Conservation (phyloP, 1,140 invertebrate species). For the Mya arenaria region DNA sequence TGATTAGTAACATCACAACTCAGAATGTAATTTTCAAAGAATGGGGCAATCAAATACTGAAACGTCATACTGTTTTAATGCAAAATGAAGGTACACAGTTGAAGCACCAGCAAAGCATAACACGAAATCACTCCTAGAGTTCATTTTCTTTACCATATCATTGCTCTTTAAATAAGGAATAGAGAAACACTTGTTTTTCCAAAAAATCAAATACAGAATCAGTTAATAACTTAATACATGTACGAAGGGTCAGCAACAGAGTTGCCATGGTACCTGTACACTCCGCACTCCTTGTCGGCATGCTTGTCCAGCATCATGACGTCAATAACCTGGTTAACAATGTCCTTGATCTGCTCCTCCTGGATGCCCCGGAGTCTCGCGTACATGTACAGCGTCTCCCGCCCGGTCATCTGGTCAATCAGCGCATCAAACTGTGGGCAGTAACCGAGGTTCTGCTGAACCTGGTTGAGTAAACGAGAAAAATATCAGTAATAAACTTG, state of each 20-base stretch:
- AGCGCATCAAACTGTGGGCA: constrained; percentile 84
- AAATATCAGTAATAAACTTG: neutral
- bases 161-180: too few relatives aligned
- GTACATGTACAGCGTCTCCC: constrained; percentile 89
- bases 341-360: constrained; percentile 68
- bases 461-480: constrained; percentile 54
- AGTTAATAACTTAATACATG: too few relatives aligned
- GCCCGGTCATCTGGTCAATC: constrained; percentile 80
- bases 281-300: constrained; percentile 69
- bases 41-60: too few relatives aligned
- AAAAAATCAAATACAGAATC: too few relatives aligned
- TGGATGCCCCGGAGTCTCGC: constrained; percentile 86
- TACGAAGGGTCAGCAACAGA: neutral
- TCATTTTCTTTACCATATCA: too few relatives aligned
- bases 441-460: constrained; percentile 81
- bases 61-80: too few relatives aligned
- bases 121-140: too few relatives aligned
- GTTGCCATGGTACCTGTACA: constrained; percentile 77
- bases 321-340: constrained; percentile 79
- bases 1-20: too few relatives aligned
- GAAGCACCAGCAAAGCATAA: too few relatives aligned
- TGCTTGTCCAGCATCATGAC: constrained; percentile 72
- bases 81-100: too few relatives aligned
- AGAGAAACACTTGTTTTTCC: too few relatives aligned
- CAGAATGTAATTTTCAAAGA: too few relatives aligned